Evolutionary conservation across 2,797 vertebrate genomes (phyloP), one percentile per base, ranked within the genome.

Genomic region (Labroides dimidiatus): DNA sequence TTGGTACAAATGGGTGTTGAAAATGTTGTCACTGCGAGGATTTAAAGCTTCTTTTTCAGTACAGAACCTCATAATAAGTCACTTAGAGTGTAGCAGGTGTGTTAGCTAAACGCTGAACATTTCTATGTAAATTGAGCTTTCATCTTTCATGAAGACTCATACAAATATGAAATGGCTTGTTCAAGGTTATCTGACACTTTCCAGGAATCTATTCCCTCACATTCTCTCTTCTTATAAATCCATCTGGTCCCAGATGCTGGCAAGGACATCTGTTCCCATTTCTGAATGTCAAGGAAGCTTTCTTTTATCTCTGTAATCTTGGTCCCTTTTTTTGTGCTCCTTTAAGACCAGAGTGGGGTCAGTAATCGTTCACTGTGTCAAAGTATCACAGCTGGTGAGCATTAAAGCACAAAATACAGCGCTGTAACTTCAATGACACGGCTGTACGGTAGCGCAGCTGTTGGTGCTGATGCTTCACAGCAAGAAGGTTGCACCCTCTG

Each of bases 161-260:
- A 69, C 57, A 75, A 72, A 81, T 55, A 42, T 64, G 24, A 80
- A 70, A 73, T n/a, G 7, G 77, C 33, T 63, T 45, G 24, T 54
- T 72, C 69, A 75, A 72, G 69, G 72, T 74, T 81, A 65, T 76
- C 65, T 70, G 64, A n/a, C 44, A 12, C 54, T 62, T 69, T 68
- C 54, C 50, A 69, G 30, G 20, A 43, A 76, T 60, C 24, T 45
- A 3, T 66, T 55, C 23, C 27, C 17, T 43, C 60, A 21, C 56
- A 43, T 50, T 59, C 19, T 63, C 42, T 68, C 19, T 39, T 69
- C 37, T 60, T 58, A 61, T 72, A 67, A 64, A 69, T 53, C 64
- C 47, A 36, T 69, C 50, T 37, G 27, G 30, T 10, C 58, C 58
- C 58, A 52, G 50, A 77, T 64, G 30, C 52, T 53, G 48, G 47